Evolutionary conservation across 2,797 vertebrate genomes (phyloP), one percentile per base, ranked within the genome.

Genomic region (Loriculus beryllinus): DNA sequence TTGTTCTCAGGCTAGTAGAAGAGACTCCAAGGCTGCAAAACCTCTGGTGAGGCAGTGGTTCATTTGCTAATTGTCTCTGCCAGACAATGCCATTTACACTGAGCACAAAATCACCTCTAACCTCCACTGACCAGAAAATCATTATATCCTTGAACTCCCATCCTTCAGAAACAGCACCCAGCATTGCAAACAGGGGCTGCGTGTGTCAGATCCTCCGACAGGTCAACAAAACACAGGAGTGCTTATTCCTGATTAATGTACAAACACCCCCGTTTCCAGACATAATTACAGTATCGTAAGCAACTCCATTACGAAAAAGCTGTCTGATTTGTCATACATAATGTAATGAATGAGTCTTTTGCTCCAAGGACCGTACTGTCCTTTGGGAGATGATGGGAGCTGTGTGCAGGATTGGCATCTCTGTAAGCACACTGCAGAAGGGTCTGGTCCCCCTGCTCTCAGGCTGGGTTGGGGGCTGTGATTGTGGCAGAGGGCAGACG

Each of bases 11-110:
- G 71, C 47, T 51, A 93, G 93, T 84, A 96, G 76, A 75, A 94
- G 91, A 81, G 86, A 62, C 92, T 82, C 71, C 45, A 56, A 83
- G 86, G 83, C 90, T 88, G 78, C 72, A 86, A 83, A 82, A 90
- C 78, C 78, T 74, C 52, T 93, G 80, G 39, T 62, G 84, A 81
- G 69, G 86, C 75, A 92, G 75, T 1, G 12, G 90, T 85, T 95
- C 88, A 88, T 97, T 94, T 95, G 93, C 95, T 96, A 96, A 97
- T 96, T 94, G 94, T 86, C 39, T 93, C 93, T 90, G 80, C 77
- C 84, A 91, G 91, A 96, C 90, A 96, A 93, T 70, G 95, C 85
- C 70, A 12, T 93, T 88, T 96, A 90, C 86, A 91, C 68, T 21
- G 86, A 76, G 76, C 82, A 74, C 88, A 82, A 71, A 89, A 65